Evolutionary conservation across 2,888 invertebrate genomes (phyloP).

Genomic region (Lamellibrachia columna): DNA sequence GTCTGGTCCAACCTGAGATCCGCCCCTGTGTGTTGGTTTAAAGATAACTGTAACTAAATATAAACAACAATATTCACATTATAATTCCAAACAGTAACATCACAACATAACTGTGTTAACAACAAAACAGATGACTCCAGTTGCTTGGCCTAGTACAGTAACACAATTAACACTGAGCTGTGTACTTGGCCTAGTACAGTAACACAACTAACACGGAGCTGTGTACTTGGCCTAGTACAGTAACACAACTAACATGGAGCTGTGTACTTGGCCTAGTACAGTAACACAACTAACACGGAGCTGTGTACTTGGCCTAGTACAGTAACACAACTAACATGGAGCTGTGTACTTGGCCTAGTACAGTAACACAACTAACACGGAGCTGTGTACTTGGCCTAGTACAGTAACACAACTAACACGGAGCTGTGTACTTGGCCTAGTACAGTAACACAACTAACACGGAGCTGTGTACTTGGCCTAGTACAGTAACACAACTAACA

Average conservation of each 20-base stretch:
- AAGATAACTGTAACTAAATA: neutral
- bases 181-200: neutral
- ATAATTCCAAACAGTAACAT: neutral
- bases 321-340: too few relatives aligned
- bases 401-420: too few relatives aligned
- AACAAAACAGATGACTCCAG: neutral
- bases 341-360: neutral
- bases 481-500: too few relatives aligned
- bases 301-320: neutral
- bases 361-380: too few relatives aligned
- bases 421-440: neutral
- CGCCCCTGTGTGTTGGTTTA: neutral
- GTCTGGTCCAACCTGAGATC: neutral
- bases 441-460: too few relatives aligned
- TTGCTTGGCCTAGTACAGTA: neutral
- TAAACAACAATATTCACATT: neutral
- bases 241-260: too few relatives aligned
- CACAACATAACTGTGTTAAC: neutral
- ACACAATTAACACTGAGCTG: too few relatives aligned
- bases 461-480: neutral
- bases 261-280: neutral
- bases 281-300: too few relatives aligned
- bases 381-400: neutral
- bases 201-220: too few relatives aligned
- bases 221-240: neutral